Evolutionary conservation across 2,113 vertebrate genomes (phyloP).

Genomic region (Tricholaema leucomelas): DNA sequence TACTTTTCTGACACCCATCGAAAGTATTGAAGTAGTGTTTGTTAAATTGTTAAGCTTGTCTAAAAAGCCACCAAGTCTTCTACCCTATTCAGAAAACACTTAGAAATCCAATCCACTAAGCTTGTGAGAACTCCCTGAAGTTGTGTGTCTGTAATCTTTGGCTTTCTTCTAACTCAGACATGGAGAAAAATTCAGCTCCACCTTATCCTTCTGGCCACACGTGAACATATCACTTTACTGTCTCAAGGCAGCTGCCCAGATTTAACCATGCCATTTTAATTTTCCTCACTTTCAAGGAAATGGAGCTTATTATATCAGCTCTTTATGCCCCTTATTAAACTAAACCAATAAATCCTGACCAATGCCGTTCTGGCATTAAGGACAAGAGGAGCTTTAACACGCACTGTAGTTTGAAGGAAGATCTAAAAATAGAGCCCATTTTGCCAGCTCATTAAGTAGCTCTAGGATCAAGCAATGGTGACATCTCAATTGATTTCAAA

Average conservation of each 20-base stretch:
- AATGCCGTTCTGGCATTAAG: rapidly evolving
- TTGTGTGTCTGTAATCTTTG: not conserved
- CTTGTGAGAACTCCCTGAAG: not conserved
- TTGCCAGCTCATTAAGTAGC: constrained; percentile 61
- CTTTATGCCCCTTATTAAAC: constrained; percentile 30
- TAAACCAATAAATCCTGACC: constrained; percentile 46
- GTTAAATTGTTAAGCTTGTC: not conserved
- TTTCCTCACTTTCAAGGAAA: constrained; percentile 49
- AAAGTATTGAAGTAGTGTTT: not conserved
- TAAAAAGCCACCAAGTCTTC: not conserved
- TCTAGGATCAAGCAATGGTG: constrained; percentile 45
- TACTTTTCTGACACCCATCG: not conserved
- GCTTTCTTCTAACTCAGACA: not conserved
- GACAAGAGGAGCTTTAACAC: constrained; percentile 32
- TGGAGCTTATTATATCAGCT: constrained; percentile 51
- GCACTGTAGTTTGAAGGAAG: not conserved
- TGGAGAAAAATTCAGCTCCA: constrained; percentile 45
- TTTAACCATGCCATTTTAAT: constrained; percentile 41
- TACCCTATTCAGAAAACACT: not conserved
- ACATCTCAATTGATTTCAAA: constrained; percentile 67
- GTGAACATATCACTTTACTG: not conserved
- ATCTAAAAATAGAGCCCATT: constrained; percentile 61
- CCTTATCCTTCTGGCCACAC: constrained; percentile 24
- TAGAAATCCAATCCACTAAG: constrained; percentile 14
- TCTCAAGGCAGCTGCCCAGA: not conserved